phyloP scores from a whole-genome alignment of 1,140 invertebrate genomes.

The Orchesella cincta region DNA sequence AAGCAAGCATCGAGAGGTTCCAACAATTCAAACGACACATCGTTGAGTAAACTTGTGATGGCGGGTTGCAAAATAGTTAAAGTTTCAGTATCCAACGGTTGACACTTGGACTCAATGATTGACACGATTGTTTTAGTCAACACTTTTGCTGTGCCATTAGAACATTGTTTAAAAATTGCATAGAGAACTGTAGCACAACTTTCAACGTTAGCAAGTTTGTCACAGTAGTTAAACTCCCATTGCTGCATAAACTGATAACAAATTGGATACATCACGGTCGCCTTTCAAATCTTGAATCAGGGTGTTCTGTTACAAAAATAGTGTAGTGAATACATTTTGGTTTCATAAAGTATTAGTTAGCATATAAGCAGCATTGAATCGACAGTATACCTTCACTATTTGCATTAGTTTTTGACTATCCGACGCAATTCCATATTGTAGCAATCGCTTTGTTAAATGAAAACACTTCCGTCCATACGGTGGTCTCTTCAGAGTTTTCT shows the following conservation, averaged over 20 bases:
- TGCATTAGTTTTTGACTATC: neutral
- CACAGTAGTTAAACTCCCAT: neutral
- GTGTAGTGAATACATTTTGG: too few relatives aligned
- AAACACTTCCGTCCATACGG: neutral
- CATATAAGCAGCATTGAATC: neutral
- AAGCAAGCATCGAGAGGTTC: neutral
- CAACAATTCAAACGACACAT: neutral
- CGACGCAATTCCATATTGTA: neutral
- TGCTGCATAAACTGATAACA: neutral
- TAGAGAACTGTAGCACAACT: constrained; percentile 13
- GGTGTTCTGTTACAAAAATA: neutral
- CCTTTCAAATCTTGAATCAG: neutral
- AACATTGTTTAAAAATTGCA: neutral
- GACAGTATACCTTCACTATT: neutral
- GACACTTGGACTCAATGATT: neutral
- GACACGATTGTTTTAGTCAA: neutral
- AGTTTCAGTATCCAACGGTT: neutral
- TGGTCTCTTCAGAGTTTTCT: neutral
- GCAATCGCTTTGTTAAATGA: neutral
- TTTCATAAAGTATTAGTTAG: neutral
- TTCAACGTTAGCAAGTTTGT: constrained; percentile 6
- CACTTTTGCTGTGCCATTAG: neutral
- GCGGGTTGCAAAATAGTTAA: neutral
- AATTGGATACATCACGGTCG: neutral
- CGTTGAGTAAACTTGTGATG: neutral